Base-by-base conservation (phyloP, 2,113 vertebrate species). In the Podocnemis expansa region DNA sequence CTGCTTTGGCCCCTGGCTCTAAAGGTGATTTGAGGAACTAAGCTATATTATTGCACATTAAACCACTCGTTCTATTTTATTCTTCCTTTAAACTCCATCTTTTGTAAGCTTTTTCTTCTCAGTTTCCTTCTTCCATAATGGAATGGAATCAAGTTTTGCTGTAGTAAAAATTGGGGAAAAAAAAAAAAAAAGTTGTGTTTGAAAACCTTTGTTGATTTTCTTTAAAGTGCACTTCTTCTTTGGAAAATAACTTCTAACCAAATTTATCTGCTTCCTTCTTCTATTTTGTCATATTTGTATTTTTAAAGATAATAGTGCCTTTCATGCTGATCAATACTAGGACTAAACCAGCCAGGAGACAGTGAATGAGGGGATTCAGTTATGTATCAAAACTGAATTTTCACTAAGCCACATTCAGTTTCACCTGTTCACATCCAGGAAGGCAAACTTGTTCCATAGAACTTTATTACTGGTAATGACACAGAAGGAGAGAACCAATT, bases 1-100 rank as follows among this genome's bases (percentile, higher is more conserved):
- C 99, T 85, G 99, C 99, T 70, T 98, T 99, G 85, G 99, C 99
- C 89, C 99, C 99, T 19, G 99, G 99, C 80, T 99, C 99, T 92
- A 99, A 99, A 99, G 99, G 99, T 99, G 97, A 93, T 58, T 89
- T 95, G 41, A 84, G 34, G 38, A 67, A 75, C 58, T 93, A 58
- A 81, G 19, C 76, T 56, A 34, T 70, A 88, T 81, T 84, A 14
- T 78, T 54, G 52, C 52, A 67, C n/a, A 78, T 78, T 79, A 86
- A 80, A 47, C 9, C 80, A 88, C 10, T 38, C 67, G 25, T 8
- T 75, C 0, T 34, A 55, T 76, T 87, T 84, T 25, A n/a, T 41
- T 89, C 16, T 83, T 49, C 51, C 11, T 76, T 84, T 9, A 96
- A 83, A 10, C 60, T 29, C 27, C 60, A 87, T 16, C 5, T 89